These are phyloP conservation scores for Dasypus novemcinctus DNA, from an alignment of 2,113 vertebrate species.

Conservation along the genomic window DNA sequence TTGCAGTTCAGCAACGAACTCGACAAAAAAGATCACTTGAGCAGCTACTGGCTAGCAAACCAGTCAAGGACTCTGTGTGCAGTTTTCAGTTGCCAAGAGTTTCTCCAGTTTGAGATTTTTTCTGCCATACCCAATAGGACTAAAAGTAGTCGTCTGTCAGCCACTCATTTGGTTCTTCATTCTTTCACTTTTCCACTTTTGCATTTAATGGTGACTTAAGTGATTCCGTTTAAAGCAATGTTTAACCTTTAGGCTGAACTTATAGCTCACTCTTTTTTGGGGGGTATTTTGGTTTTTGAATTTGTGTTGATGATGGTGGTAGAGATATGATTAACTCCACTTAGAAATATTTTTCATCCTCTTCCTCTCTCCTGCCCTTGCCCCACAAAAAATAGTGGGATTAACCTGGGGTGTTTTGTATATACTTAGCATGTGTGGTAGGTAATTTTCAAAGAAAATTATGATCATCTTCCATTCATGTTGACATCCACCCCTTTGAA, in stretches of 20 bases:
- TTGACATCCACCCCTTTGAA: neutral
- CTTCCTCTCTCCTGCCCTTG: neutral
- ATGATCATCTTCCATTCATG: neutral
- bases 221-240: neutral
- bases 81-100: neutral
- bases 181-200: neutral
- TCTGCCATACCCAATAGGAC: neutral
- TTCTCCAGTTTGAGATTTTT: neutral
- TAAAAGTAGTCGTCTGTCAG: neutral
- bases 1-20: neutral
- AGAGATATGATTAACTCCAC: neutral
- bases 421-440: neutral
- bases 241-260: neutral
- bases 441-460: neutral
- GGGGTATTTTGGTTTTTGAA: neutral
- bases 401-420: neutral
- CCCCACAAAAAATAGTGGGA: neutral
- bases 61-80: accelerated
- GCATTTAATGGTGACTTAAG: neutral
- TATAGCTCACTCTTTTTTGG: neutral
- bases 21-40: accelerated
- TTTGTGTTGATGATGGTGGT: neutral
- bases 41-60: neutral
- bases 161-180: neutral
- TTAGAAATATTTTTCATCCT: neutral